Evolutionary conservation across 2,888 invertebrate species (phyloP).

Genomic region (Nasonia oneida): DNA sequence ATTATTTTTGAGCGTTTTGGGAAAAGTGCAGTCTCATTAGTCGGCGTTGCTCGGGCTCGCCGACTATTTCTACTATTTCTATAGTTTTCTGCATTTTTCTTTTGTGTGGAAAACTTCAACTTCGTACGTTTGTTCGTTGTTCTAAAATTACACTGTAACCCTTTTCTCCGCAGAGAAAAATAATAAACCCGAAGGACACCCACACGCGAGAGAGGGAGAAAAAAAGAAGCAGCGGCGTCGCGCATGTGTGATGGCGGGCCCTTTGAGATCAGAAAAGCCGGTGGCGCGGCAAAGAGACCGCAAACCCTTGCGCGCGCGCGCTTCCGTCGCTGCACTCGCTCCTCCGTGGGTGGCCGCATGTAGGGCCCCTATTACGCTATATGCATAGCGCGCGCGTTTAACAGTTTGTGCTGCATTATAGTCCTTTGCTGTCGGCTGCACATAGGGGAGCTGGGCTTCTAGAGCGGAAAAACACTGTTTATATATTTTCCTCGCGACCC

Average conservation of each 20-base stretch:
- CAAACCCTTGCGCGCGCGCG: conserved; percentile 5
- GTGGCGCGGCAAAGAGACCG: conserved; percentile 6
- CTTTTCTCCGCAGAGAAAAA: neutral
- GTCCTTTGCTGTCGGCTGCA: neutral
- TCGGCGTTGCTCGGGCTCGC: neutral
- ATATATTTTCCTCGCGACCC: neutral
- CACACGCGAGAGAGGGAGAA: neutral
- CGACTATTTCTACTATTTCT: neutral
- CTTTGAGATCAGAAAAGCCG: conserved; percentile 21
- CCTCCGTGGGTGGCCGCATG: neutral
- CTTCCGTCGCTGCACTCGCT: neutral
- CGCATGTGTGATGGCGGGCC: conserved; percentile 3
- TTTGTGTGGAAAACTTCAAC: too few relatives aligned
- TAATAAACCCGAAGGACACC: neutral
- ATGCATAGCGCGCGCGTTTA: neutral
- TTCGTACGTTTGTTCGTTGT: neutral
- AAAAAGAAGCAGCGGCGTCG: neutral
- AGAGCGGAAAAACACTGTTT: neutral
- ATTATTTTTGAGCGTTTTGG: conserved; percentile 6
- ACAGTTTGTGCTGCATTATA: neutral
- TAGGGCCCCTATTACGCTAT: neutral
- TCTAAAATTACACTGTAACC: neutral
- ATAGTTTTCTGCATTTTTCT: neutral
- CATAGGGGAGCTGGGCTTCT: neutral
- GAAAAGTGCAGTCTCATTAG: conserved; percentile 4